Conservation (phyloP, 2,888 invertebrate species). For the Cataglyphis altisquamis region DNA sequence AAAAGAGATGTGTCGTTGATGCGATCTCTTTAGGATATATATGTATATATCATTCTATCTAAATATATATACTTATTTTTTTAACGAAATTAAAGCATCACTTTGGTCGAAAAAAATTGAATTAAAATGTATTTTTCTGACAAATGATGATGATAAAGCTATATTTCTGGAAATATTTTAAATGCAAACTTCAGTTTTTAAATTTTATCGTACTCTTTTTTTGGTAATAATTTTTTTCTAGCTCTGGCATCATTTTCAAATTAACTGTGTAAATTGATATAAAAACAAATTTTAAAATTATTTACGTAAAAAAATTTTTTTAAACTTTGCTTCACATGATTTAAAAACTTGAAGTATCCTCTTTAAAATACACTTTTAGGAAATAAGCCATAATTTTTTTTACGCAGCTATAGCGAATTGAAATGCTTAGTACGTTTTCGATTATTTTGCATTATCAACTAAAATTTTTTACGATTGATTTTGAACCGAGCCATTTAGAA, state of each 20-base stretch:
- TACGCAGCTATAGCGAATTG: too few relatives aligned
- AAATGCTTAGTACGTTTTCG: too few relatives aligned
- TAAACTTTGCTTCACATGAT: not conserved
- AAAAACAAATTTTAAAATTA: not conserved
- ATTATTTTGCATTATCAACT: too few relatives aligned
- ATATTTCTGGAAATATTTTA: not conserved
- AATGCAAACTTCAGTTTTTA: not conserved
- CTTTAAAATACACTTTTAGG: not conserved
- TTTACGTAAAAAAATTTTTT: not conserved
- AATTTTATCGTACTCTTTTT: not conserved
- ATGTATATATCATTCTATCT: not conserved
- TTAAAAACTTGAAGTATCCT: not conserved
- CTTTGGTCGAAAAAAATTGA: not conserved
- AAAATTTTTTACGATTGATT: not conserved
- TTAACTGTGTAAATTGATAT: not conserved
- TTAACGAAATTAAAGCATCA: not conserved
- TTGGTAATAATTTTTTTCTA: not conserved
- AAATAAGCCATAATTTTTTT: too few relatives aligned
- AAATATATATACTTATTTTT: not conserved
- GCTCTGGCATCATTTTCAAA: not conserved
- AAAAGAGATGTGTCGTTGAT: slow-evolving; percentile 4
- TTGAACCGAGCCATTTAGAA: too few relatives aligned
- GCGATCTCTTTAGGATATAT: not conserved
- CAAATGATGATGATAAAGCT: not conserved
- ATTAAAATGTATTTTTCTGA: not conserved